A percentile compares a stretch with the other conserved stretches of the same genome.
phyloP scores from a whole-genome alignment of 2,113 vertebrate species.

The Pao palembangensis region DNA sequence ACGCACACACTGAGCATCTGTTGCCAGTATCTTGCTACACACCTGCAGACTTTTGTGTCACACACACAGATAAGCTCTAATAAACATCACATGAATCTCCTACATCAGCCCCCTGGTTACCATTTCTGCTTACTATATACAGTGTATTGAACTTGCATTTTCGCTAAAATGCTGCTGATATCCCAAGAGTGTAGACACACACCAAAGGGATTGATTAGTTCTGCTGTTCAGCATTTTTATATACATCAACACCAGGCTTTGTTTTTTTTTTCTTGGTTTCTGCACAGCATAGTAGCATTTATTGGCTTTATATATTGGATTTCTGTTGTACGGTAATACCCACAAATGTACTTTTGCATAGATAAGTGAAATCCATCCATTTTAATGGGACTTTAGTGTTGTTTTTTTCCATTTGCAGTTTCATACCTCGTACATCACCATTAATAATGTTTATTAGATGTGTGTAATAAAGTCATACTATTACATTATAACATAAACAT shows the following conservation, averaged over 20 bases:
- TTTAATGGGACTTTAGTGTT: no score
- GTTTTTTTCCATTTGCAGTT: no score
- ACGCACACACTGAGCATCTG: constrained; percentile 17
- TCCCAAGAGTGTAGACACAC: neutral
- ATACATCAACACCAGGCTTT: neutral
- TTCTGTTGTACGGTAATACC: no score
- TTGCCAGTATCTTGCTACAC: constrained; percentile 6
- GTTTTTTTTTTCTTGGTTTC: no score
- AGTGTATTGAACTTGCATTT: neutral
- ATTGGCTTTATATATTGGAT: neutral
- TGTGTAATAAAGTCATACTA: no score
- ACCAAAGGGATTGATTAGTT: neutral
- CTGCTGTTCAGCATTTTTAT: neutral
- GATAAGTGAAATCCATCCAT: no score
- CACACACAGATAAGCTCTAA: constrained; percentile 6
- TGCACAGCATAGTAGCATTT: neutral
- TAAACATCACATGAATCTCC: constrained; percentile 1
- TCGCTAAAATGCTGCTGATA: neutral
- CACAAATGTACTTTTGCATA: no score
- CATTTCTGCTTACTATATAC: neutral
- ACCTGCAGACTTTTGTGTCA: constrained; percentile 4
- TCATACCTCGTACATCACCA: no score
- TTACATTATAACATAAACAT: neutral
- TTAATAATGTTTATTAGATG: no score
- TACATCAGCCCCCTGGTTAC: neutral